Evolutionary conservation across 2,113 vertebrate species (phyloP), one percentile per base, ranked within the genome.

Genomic region (Pachypanchax playfairii): DNA sequence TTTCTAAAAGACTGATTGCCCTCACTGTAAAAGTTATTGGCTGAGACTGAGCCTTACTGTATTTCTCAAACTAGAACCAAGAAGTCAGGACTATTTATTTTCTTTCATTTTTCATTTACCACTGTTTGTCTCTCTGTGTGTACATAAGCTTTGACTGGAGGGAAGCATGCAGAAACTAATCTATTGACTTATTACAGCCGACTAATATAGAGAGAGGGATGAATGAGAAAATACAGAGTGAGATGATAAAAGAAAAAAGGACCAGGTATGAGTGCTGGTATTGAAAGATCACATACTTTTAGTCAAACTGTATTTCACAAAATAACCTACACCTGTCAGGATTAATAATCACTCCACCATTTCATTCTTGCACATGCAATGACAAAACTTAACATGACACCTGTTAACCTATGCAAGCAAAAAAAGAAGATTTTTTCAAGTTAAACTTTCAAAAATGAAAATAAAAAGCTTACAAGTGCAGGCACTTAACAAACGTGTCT

Each of bases 321-420:
- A 58, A 71, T 36, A 47, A 36, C 15, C 43, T 47, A 20, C 29
- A 47, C 55, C 31, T 50, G 50, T 39, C 33, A 53, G 57, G 29
- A 61, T 68, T 51, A 52, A 64, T 67, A 79, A 73, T 52, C 21
- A 55, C 12, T 13, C 7, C 13, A 31, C 18, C 17, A 24, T 61
- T 76, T 65, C 33, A 65, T 20, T 62, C 5, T 49, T 48, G 46
- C 52, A 55, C 17, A 65, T 7, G 24, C 21, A 61, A 29, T 36
- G 12, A 36, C 35, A 36, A 36, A 36, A 15, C 35, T 15, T 13
- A 59, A 71, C 25, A 29, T 62, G 50, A 73, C 51, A 70, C 67
- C 42, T 67, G 44, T 75, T 53, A 79, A 75, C 68, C 41, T 79
- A 44, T 64, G 57, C 43, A 52, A 20, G 20, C 66, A 64, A 66